These are phyloP conservation scores for Hirtodrosophila histrioides DNA, from an alignment of 2,888 invertebrate species.

Conservation along the genomic window DNA sequence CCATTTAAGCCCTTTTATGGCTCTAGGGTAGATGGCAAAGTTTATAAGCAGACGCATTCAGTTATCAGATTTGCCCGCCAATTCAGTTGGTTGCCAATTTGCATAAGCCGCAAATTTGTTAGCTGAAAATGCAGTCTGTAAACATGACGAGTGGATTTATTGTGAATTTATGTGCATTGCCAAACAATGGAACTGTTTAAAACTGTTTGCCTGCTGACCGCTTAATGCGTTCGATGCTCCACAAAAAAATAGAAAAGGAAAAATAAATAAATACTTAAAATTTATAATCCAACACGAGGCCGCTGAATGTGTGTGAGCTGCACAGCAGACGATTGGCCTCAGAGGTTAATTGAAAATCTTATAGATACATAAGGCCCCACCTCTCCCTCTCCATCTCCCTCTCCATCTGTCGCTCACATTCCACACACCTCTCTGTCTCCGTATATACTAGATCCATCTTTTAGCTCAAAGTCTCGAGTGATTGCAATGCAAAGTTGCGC, in stretches of 20 bases:
- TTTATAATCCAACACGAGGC: constrained; percentile 35
- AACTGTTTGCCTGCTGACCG: constrained; percentile 16
- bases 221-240: constrained; percentile 26
- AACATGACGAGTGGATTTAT: constrained; percentile 36
- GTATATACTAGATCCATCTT: constrained; percentile 7
- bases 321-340: constrained; percentile 54
- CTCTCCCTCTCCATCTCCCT: constrained; percentile 1
- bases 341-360: constrained; percentile 72
- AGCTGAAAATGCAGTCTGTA: constrained; percentile 27
- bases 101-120: constrained; percentile 43
- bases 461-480: constrained; percentile 18
- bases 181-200: constrained; percentile 30
- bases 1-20: not conserved
- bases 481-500: constrained; percentile 61
- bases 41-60: not conserved
- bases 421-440: not conserved
- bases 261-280: constrained; percentile 24
- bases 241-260: constrained; percentile 35
- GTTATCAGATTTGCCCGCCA: constrained; percentile 45
- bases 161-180: constrained; percentile 11
- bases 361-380: constrained; percentile 17
- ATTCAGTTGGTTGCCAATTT: constrained; percentile 41
- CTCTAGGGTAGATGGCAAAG: constrained; percentile 13
- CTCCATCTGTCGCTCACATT: constrained; percentile 5
- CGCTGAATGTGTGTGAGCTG: constrained; percentile 12